Conservation (phyloP, 2,888 invertebrate genomes). For the Scaptomyza reducta region DNA sequence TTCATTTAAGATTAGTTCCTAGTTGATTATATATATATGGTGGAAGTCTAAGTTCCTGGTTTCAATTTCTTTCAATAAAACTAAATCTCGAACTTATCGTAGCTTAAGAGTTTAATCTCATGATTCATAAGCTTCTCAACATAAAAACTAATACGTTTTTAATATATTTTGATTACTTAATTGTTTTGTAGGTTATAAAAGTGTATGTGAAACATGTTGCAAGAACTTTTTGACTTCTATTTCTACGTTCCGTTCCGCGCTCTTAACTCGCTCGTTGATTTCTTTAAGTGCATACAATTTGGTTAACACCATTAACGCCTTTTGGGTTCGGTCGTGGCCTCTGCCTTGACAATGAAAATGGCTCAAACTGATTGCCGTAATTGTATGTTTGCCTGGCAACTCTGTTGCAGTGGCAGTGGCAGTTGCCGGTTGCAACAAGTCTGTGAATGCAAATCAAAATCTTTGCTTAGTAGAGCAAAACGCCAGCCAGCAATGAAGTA, state of each 20-base stretch:
- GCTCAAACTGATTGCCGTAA: constrained; percentile 67
- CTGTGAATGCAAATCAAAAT: constrained; percentile 61
- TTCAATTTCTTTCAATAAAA: too few species aligned
- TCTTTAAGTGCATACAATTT: constrained; percentile 57
- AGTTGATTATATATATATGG: too few species aligned
- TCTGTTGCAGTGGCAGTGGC: constrained; percentile 15
- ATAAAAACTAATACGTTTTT: background rate
- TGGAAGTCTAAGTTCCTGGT: too few species aligned
- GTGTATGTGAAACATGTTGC: too few species aligned
- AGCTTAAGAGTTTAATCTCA: background rate
- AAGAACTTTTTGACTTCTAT: too few species aligned
- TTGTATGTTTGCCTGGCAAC: constrained; percentile 29
- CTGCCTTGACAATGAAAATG: constrained; percentile 72
- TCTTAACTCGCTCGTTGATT: background rate
- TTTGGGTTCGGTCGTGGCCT: constrained; percentile 8
- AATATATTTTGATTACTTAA: background rate
- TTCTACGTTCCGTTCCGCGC: background rate
- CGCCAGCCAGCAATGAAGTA: constrained; percentile 54
- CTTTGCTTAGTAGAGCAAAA: constrained; percentile 74
- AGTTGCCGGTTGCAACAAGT: constrained; percentile 7
- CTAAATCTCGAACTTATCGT: too few species aligned
- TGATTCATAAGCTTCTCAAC: background rate
- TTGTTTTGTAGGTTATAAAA: background rate
- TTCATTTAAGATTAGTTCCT: too few species aligned
- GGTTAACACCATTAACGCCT: constrained; percentile 70